These are phyloP conservation scores for Alca torda DNA, from an alignment of 2,797 vertebrate genomes.

Conservation along the genomic window DNA sequence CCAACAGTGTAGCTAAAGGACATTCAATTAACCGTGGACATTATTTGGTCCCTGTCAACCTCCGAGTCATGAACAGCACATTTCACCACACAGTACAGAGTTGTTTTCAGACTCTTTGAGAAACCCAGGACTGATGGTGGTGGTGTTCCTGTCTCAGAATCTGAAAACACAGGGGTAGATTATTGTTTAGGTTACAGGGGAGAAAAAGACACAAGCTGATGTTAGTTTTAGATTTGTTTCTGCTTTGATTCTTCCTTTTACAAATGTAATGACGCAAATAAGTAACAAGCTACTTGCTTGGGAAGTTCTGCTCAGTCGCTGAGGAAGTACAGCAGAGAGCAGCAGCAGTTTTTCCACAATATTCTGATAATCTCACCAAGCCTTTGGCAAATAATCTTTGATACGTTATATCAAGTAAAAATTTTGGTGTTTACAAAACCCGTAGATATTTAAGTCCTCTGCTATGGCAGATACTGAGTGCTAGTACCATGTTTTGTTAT, in stretches of 20 bases:
- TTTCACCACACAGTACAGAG: background rate
- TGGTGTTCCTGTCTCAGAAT: background rate
- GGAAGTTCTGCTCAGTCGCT: background rate
- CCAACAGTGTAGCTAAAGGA: background rate
- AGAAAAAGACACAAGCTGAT: background rate
- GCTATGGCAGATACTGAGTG: background rate
- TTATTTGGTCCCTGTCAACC: background rate
- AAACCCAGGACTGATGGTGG: background rate
- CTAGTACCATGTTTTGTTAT: background rate
- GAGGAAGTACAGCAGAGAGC: background rate
- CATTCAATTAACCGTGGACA: background rate
- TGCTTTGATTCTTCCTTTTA: background rate
- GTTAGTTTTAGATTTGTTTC: background rate
- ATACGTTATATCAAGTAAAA: background rate
- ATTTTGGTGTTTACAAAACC: background rate
- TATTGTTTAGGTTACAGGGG: background rate
- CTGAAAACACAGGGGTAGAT: background rate
- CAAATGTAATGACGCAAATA: background rate
- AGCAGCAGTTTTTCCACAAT: background rate
- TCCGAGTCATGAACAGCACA: background rate
- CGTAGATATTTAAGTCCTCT: background rate
- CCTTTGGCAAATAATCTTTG: background rate
- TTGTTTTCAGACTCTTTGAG: background rate
- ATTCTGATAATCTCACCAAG: background rate
- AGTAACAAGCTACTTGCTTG: background rate